Percentiles rank a stretch among this genome's conserved stretches.
Evolutionary conservation across 2,888 invertebrate species (phyloP).

Genomic region (Xestoiulus laeticollis): DNA sequence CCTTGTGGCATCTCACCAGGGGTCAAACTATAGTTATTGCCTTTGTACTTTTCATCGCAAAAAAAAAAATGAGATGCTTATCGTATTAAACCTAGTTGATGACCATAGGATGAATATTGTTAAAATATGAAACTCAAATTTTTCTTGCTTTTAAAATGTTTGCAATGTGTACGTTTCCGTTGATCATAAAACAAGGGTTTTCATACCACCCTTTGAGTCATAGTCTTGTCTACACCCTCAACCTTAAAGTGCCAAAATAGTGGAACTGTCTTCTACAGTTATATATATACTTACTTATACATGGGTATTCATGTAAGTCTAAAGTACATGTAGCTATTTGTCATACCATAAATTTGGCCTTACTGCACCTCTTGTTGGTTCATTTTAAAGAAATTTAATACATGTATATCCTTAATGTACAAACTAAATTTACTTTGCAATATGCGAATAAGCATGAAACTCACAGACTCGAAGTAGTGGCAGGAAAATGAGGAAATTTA

Average conservation of each 20-base stretch:
- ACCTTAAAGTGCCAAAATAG: neutral
- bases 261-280: neutral
- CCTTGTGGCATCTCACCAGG: slow-evolving; percentile 23
- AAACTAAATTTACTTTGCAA: neutral
- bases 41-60: slow-evolving; percentile 11
- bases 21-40: slow-evolving; percentile 11
- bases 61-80: slow-evolving; percentile 7
- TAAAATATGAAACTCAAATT: neutral
- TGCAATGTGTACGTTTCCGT: neutral
- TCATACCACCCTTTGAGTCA: neutral
- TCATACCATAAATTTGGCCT: neutral
- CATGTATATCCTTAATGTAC: too few relatives aligned
- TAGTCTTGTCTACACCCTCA: neutral
- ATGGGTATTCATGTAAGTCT: neutral
- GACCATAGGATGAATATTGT: neutral
- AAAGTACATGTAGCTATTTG: neutral
- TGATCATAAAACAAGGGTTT: neutral
- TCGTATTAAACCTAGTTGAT: slow-evolving; percentile 23
- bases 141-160: slow-evolving; percentile 1
- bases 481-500: too few relatives aligned
- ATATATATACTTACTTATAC: too few relatives aligned
- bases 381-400: neutral
- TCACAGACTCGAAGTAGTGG: neutral
- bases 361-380: neutral
- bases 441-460: neutral